Conservation (phyloP, 2,797 vertebrate genomes). For the Monodelphis domestica region DNA sequence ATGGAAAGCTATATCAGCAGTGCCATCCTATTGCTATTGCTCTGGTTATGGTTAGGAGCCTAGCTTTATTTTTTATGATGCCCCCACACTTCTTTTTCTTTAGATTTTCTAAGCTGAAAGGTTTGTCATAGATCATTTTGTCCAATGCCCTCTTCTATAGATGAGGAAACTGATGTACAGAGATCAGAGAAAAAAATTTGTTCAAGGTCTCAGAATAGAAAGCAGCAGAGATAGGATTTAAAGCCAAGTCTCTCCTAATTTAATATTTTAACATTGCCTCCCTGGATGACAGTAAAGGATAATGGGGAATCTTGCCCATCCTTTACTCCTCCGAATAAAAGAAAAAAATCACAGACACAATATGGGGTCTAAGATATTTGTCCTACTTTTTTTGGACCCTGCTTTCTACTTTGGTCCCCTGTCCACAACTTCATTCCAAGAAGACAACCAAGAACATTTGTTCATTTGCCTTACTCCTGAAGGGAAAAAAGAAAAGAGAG, state of each 20-base stretch:
- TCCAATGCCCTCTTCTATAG: background rate
- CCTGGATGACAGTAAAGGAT: too few relatives aligned
- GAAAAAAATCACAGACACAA: too few relatives aligned
- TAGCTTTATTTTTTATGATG: background rate
- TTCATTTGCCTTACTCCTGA: too few relatives aligned
- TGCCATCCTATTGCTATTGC: background rate
- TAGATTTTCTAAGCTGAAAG: background rate
- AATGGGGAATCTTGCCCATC: too few relatives aligned
- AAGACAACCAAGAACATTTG: too few relatives aligned
- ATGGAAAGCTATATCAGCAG: background rate
- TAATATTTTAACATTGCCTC: background rate
- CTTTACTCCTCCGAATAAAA: background rate
- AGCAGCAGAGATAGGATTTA: background rate
- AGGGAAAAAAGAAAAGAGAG: too few relatives aligned
- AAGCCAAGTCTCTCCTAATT: background rate
- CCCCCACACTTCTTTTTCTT: background rate
- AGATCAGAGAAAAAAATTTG: background rate
- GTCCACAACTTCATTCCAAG: too few relatives aligned
- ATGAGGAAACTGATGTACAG: background rate
- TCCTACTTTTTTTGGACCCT: too few relatives aligned
- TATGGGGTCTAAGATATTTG: too few relatives aligned
- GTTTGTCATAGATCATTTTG: background rate
- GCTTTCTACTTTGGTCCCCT: too few relatives aligned
- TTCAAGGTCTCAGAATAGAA: background rate
- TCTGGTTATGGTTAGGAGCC: background rate